Percentiles rank a stretch among this genome's conserved stretches.
These are phyloP conservation scores for Actias luna DNA, from an alignment of 2,888 invertebrate genomes.

Conservation along the genomic window DNA sequence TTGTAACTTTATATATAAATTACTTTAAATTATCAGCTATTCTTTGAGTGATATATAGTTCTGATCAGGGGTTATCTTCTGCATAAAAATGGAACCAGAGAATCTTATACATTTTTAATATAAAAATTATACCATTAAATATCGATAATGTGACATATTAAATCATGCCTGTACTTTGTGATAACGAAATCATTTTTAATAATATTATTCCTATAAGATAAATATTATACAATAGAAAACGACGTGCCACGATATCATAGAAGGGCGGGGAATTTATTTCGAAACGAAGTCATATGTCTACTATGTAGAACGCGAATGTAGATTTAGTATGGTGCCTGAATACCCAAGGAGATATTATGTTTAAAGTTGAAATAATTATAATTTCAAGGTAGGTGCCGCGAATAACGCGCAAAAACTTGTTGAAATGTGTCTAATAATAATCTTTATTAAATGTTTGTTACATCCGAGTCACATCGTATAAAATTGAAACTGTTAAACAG, in stretches of 20 bases:
- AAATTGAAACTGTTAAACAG: constrained; percentile 71
- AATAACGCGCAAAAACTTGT: constrained; percentile 14
- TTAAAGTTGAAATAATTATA: constrained; percentile 19
- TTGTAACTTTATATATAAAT: neutral
- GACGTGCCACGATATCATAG: constrained; percentile 48
- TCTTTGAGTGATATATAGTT: neutral
- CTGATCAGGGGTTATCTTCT: neutral
- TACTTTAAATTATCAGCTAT: neutral
- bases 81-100: neutral
- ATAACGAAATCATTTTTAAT: neutral
- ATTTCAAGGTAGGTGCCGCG: constrained; percentile 22
- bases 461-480: constrained; percentile 23
- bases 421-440: constrained; percentile 12
- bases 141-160: neutral
- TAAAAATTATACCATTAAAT: neutral
- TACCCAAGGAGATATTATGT: constrained; percentile 41
- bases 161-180: neutral
- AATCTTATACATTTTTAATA: neutral
- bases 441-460: constrained; percentile 15
- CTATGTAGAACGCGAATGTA: constrained; percentile 79
- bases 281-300: constrained; percentile 80
- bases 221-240: constrained; percentile 24
- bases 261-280: constrained; percentile 73
- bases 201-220: constrained; percentile 30
- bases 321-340: constrained; percentile 63